Percentiles rank a stretch among this genome's conserved stretches.
These are phyloP conservation scores for Andrena dorsata DNA, from an alignment of 2,888 invertebrate species.

Conservation along the genomic window DNA sequence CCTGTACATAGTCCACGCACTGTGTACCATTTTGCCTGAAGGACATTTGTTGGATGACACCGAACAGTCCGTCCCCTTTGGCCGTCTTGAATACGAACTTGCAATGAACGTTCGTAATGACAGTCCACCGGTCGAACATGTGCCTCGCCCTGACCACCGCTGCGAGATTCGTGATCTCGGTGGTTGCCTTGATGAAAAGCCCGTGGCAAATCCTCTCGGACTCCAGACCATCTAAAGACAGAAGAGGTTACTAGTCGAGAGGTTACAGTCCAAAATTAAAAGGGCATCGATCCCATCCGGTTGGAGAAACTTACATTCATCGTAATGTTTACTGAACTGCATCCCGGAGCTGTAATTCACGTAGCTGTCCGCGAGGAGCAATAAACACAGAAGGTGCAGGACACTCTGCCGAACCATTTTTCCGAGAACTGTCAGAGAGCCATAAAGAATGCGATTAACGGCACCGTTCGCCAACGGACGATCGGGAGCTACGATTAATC, in stretches of 20 bases:
- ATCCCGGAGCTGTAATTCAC: slow-evolving; percentile 45
- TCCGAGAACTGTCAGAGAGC: slow-evolving; percentile 58
- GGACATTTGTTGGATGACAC: slow-evolving; percentile 86
- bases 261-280: background rate
- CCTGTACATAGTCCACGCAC: slow-evolving; percentile 86
- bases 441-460: slow-evolving; percentile 55
- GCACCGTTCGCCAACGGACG: slow-evolving; percentile 12
- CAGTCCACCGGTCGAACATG: slow-evolving; percentile 59
- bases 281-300: background rate
- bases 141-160: slow-evolving; percentile 53
- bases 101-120: slow-evolving; percentile 69
- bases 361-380: slow-evolving; percentile 39
- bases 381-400: slow-evolving; percentile 43
- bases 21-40: slow-evolving; percentile 81
- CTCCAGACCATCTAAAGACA: slow-evolving; percentile 72
- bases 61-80: slow-evolving; percentile 84
- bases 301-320: slow-evolving; percentile 44
- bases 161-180: slow-evolving; percentile 36
- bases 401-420: slow-evolving; percentile 59
- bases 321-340: slow-evolving; percentile 20
- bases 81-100: slow-evolving; percentile 74
- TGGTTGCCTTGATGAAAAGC: slow-evolving; percentile 48
- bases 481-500: slow-evolving; percentile 19
- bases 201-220: slow-evolving; percentile 72
- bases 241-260: slow-evolving; percentile 25